Percentiles rank a stretch among this genome's conserved stretches.
Conservation (phyloP, 2,113 vertebrate genomes). For the Carassius gibelio region DNA sequence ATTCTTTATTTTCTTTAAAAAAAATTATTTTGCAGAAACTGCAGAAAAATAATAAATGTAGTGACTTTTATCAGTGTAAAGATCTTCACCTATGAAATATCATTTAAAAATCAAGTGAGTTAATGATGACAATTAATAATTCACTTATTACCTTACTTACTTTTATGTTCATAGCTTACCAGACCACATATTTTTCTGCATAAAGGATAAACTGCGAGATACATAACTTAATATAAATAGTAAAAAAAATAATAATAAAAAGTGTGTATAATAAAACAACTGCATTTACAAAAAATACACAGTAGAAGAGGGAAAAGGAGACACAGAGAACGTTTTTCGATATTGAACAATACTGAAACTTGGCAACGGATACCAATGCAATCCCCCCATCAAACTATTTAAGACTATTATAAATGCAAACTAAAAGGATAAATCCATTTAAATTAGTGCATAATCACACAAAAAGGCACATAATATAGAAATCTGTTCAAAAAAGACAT, state of each 20-base stretch:
- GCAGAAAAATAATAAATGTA: background rate
- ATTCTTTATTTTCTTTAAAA: conserved; percentile 13
- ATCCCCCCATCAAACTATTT: background rate
- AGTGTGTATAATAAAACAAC: conserved; percentile 56
- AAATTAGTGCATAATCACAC: conserved; percentile 22
- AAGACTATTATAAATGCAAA: background rate
- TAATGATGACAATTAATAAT: background rate
- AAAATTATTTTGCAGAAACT: background rate
- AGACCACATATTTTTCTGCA: conserved; percentile 38
- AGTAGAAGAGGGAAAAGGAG: conserved; percentile 30
- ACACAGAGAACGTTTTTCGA: background rate
- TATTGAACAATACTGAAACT: conserved; percentile 31
- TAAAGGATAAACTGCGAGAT: conserved; percentile 58
- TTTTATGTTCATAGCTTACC: conserved; percentile 42
- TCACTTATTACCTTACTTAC: background rate
- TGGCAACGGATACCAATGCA: conserved; percentile 26
- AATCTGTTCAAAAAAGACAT: background rate
- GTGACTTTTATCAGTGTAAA: conserved; percentile 13
- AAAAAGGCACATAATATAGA: conserved; percentile 2
- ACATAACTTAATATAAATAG: conserved; percentile 75
- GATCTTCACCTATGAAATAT: background rate
- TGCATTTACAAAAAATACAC: conserved; percentile 73
- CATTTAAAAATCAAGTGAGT: conserved; percentile 17
- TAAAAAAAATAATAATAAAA: conserved; percentile 49
- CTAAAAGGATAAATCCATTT: background rate